phyloP scores from a whole-genome alignment of 1,140 invertebrate species.

The Leptinotarsa defecta region DNA sequence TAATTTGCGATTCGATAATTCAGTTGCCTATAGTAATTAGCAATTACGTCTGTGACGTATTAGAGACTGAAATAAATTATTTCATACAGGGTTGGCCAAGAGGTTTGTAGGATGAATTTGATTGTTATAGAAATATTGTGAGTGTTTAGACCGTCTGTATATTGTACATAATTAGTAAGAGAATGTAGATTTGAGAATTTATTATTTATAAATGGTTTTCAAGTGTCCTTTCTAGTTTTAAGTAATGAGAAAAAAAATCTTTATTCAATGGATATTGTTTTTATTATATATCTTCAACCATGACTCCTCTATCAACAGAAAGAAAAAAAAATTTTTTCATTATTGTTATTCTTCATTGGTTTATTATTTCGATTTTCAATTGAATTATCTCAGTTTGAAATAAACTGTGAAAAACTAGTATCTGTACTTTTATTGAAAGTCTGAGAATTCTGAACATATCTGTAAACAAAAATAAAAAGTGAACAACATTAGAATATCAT shows the following conservation, averaged over 20 bases:
- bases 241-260: background rate
- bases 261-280: no score
- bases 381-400: no score
- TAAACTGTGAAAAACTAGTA: no score
- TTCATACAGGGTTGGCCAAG: background rate
- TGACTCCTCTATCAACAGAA: no score
- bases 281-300: no score
- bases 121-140: conserved; percentile 7
- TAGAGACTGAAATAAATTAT: conserved; percentile 39
- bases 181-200: background rate
- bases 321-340: no score
- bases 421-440: no score
- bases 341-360: no score
- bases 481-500: no score
- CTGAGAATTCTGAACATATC: no score
- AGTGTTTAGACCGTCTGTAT: background rate
- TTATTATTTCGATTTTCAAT: no score
- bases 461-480: no score
- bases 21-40: conserved; percentile 8
- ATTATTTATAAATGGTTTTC: conserved; percentile 15
- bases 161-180: conserved; percentile 11
- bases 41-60: conserved; percentile 24
- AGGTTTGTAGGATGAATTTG: background rate
- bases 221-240: background rate
- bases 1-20: background rate